Evolutionary conservation across 2,888 invertebrate genomes (phyloP).

Genomic region (Scaptomyza cyrtandrae): DNA sequence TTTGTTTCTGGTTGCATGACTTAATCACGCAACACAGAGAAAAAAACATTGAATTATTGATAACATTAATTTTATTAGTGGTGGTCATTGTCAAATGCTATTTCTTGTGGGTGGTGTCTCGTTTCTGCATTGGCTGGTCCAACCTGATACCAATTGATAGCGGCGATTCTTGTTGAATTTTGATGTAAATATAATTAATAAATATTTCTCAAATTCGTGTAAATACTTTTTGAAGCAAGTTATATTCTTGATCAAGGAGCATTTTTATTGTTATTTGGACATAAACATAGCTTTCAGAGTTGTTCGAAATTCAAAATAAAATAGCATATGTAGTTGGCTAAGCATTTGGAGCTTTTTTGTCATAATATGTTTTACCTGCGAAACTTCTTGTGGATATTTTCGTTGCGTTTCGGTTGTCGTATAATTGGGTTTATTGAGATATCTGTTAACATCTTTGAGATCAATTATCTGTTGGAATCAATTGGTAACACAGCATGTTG

Average conservation of each 20-base stretch:
- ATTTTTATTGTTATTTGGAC: neutral
- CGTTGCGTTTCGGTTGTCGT: constrained; percentile 43
- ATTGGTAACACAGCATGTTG: constrained; percentile 20
- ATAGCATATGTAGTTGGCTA: constrained; percentile 9
- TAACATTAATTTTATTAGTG: neutral
- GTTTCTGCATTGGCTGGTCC: constrained; percentile 41
- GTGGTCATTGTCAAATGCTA: constrained; percentile 28
- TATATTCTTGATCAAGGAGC: no score
- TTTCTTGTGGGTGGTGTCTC: constrained; percentile 45
- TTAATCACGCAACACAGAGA: neutral
- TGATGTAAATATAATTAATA: neutral
- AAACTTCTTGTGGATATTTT: constrained; percentile 36
- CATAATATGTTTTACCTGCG: constrained; percentile 38
- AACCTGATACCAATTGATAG: constrained; percentile 17
- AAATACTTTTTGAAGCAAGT: neutral
- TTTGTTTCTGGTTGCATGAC: constrained; percentile 1
- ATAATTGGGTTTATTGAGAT: constrained; percentile 35
- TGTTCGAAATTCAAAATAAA: neutral
- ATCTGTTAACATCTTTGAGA: constrained; percentile 10
- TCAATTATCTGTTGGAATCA: neutral
- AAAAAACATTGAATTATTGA: neutral
- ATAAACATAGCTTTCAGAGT: neutral
- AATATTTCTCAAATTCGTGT: neutral
- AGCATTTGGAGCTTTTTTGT: neutral
- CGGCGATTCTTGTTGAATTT: no score